These are phyloP conservation scores for Asteroscopus sphinx DNA, from an alignment of 2,888 invertebrate genomes.

Conservation along the genomic window DNA sequence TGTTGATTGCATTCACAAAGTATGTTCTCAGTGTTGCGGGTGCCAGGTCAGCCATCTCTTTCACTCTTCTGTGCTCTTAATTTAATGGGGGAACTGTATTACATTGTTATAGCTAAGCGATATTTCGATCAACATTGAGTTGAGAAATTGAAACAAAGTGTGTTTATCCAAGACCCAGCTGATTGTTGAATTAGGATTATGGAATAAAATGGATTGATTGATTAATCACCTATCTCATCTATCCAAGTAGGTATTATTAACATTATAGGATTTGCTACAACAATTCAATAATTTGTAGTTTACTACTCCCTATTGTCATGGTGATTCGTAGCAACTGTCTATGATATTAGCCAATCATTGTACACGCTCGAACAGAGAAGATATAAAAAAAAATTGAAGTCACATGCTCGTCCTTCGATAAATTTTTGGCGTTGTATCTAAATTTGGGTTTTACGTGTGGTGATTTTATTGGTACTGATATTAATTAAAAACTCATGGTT, in stretches of 20 bases:
- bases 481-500: too few species aligned
- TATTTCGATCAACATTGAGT: constrained; percentile 11
- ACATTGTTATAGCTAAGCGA: constrained; percentile 20
- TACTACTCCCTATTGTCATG: too few species aligned
- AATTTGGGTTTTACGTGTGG: too few species aligned
- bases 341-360: too few species aligned
- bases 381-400: too few species aligned
- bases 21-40: constrained; percentile 37
- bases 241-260: not conserved
- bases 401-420: too few species aligned
- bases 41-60: constrained; percentile 36
- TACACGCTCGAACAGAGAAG: too few species aligned
- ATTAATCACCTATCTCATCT: not conserved
- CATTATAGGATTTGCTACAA: too few species aligned
- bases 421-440: too few species aligned
- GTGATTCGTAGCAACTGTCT: too few species aligned
- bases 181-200: constrained; percentile 3
- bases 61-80: constrained; percentile 27
- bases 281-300: too few species aligned
- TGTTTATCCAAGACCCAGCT: not conserved
- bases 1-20: constrained; percentile 57
- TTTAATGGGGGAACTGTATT: constrained; percentile 24
- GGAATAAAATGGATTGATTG: not conserved
- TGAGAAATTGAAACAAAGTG: not conserved
- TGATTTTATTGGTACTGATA: too few species aligned